Base-by-base conservation (phyloP, 2,113 vertebrate genomes). In the Pygoscelis adeliae region DNA sequence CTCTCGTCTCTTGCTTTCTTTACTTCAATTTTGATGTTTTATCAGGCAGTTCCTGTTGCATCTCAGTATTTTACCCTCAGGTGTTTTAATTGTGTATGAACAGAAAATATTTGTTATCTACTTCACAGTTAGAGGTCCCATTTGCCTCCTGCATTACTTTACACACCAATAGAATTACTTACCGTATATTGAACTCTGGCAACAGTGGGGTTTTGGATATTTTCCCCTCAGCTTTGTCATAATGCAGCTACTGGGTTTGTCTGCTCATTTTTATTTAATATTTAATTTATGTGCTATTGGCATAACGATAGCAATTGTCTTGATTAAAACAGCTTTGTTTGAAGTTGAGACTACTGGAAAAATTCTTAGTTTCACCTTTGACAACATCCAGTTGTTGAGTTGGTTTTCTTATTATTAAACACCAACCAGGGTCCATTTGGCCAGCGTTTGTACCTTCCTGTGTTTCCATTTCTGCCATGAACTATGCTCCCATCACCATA, bases 241-340 rank as follows among this genome's bases (percentile, higher is more conserved):
- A 69, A 87, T 82, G 73, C 46, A 90, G 73, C 66, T 89, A 9
- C n/a, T 80, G 67, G 40, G 50, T 89, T 69, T 77, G 38, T 52
- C 66, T 74, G 26, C 42, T 90, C 77, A 74, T 81, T 90, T 90
- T 79, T 34, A 79, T 65, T 92, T 87, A 63, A 69, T 58, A 63
- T 91, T 85, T 93, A 81, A 94, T 93, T 87, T 88, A 62, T 77
- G 42, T 66, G 27, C 36, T 47, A 26, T 78, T 97, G 90, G 87
- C 92, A 91, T 70, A 77, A 93, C 69, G 23, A 5, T 81, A 71
- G 71, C 53, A 87, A 93, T 83, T 85, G 80, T 58, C 73, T 83
- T 92, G 81, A 97, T 93, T 94, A 96, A 93, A 94, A 74, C 27
- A 95, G 77, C 63, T 96, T 89, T 92, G 82, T 91, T 91, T 93